Evolutionary conservation across 2,113 vertebrate genomes (phyloP), one percentile per base, ranked within the genome.

Genomic region (Amblyornis subalaris): DNA sequence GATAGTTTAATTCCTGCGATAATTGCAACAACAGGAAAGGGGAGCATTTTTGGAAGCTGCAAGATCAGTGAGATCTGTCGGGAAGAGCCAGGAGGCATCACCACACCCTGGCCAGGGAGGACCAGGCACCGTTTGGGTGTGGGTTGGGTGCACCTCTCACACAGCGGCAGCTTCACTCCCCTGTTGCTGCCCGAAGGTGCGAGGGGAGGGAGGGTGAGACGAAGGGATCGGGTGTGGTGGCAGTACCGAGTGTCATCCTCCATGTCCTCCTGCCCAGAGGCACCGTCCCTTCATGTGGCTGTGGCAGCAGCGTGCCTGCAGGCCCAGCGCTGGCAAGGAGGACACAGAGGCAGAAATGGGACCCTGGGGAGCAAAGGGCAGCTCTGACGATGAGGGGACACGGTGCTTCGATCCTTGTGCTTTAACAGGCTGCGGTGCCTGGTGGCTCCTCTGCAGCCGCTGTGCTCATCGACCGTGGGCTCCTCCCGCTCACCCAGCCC

Each of bases 141-240:
- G 42, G 29, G 40, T 2, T 48, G 73, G 66, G 36, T 22, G 40
- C 51, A 10, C 25, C 9, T 47, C 53, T 72, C 26, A 8, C 33
- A 42, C 25, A 12, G 6, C 0, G 0, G 58, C 70, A 65, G 66
- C 61, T 58, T 26, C 0, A 0, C 2, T 0, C 3, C 28, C 67
- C 81, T 7, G 38, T 2, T 65, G 55, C 55, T 40, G 51, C 70
- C 55, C 3, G 0, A 40, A 44, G 55, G 45, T 4, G 2, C 0
- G 15, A 72, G 45, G 44, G 57, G 10, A 36, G 8, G 18, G 45
- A 36, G 29, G 23, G 23, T 18, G 60, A 20, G 5, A 28, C 0
- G 54, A 21, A 21, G 64, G 69, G 64, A 5, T 9, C 0, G 0
- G 23, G 6, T 7, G 18, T 1, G 47, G 66, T 31, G 80, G 23